A percentile compares a stretch with the other conserved stretches of the same genome.
Conservation (phyloP, 2,888 invertebrate genomes). For the Erebia aethiops region DNA sequence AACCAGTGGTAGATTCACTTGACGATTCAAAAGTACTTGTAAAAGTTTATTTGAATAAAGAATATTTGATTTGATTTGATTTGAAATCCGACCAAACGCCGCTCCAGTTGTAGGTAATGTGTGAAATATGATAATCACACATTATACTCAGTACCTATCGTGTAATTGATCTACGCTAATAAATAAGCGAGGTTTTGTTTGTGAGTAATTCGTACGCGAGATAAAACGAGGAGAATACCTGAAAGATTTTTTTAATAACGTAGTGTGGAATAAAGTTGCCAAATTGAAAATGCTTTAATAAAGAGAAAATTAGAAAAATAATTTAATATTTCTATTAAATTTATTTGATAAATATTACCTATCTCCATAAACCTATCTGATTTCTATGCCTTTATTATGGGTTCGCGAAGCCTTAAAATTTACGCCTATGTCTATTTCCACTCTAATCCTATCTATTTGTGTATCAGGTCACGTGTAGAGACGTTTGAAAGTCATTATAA, state of each 20-base stretch:
- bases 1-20: no score
- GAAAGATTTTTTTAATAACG: not conserved
- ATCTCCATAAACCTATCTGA: not conserved
- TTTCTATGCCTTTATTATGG: constrained; percentile 5
- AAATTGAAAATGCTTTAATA: no score
- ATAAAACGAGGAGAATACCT: not conserved
- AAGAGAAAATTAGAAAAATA: no score
- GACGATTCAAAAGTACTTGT: no score
- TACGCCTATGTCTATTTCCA: constrained; percentile 13
- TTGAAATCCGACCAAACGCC: constrained; percentile 48
- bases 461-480: constrained; percentile 13
- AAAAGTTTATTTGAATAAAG: no score
- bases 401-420: constrained; percentile 13
- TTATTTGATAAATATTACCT: no score
- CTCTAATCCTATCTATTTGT: constrained; percentile 14
- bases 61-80: no score
- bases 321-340: no score
- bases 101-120: constrained; percentile 38
- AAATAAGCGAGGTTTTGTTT: not conserved
- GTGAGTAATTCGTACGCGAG: not conserved
- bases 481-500: constrained; percentile 5
- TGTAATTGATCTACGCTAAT: constrained; percentile 16
- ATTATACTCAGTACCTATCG: constrained; percentile 27
- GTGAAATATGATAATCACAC: constrained; percentile 41
- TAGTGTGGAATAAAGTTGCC: no score